Evolutionary conservation across 2,113 vertebrate species (phyloP), one percentile per base, ranked within the genome.

Genomic region (Varanus komodoensis): DNA sequence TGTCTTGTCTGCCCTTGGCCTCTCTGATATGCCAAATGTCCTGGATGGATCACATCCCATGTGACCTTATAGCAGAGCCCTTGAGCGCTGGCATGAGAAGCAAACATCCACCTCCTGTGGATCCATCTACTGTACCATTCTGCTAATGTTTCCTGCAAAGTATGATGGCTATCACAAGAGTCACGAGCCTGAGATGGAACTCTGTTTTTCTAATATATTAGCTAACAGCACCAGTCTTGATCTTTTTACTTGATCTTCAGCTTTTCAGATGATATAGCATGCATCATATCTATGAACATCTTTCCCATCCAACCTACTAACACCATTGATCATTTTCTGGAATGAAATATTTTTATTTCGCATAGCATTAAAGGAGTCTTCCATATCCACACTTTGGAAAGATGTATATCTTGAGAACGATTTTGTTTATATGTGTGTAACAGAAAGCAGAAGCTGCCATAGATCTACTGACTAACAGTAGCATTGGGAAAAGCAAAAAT

Each of bases 141-240:
- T 57, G 38, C 73, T 75, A 81, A 27, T 3, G 77, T 44, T 44
- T 44, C 38, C 1, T 23, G 9, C 57, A 2, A 84, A 38, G 12
- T 68, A 3, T 52, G 88, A 91, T 78, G 8, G 87, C 8, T 71
- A 48, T 50, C 54, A 90, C 27, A 17, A 44, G 6, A 87, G 86
- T 0, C 75, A 57, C 34, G 90, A 92, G 32, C 0, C 3, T 74
- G 23, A 21, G 23, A 9, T 87, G 19, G 48, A 78, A 82, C 57
- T 93, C 89, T 67, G 61, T 52, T 75, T n/a, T 88, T 90, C 81
- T 64, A 83, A 73, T 75, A 69, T 6, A 34, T 54, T 80, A 80
- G 80, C 84, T 15, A 83, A 21, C 2, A 88, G 34, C 27, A 34
- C 34, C 61, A 87, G 82, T 80, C 0, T 48, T 86, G 48, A 75